phyloP scores from a whole-genome alignment of 2,113 vertebrate genomes.

The Eudyptes chrysolophus region DNA sequence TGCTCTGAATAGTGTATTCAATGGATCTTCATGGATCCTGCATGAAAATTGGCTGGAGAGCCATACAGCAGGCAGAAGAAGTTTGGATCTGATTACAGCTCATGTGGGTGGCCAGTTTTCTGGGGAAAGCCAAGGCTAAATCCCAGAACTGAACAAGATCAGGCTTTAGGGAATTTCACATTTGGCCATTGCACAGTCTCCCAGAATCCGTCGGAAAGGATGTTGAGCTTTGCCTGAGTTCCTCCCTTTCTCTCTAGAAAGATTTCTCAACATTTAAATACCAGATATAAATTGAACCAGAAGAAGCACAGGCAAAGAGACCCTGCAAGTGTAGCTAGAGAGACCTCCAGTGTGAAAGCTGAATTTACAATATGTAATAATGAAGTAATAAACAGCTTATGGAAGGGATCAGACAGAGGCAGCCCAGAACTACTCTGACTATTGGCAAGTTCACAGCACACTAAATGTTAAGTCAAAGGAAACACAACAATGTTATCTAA shows the following conservation, averaged over 20 bases:
- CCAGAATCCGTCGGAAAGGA: not conserved
- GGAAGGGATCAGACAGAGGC: not conserved
- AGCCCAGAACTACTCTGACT: not conserved
- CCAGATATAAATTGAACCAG: not conserved
- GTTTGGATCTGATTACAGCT: not conserved
- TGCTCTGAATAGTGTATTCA: not conserved
- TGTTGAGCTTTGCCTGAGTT: not conserved
- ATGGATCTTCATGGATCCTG: not conserved
- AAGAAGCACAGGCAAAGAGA: not conserved
- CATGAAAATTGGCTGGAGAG: not conserved
- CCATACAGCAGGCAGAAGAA: not conserved
- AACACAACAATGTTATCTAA: conserved; percentile 78
- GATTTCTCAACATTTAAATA: not conserved
- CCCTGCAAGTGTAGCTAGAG: not conserved
- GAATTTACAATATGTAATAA: not conserved
- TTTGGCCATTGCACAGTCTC: not conserved
- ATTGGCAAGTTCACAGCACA: conserved; percentile 38
- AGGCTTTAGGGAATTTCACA: not conserved
- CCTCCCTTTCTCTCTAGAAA: not conserved
- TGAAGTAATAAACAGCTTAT: conserved; percentile 31
- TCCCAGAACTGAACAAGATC: not conserved
- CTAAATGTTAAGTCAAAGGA: conserved; percentile 59
- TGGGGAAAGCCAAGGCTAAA: not conserved
- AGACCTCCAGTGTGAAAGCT: not conserved
- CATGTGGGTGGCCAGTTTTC: not conserved